Evolutionary conservation across 2,113 vertebrate genomes (phyloP).

Genomic region (Blennius ocellaris): DNA sequence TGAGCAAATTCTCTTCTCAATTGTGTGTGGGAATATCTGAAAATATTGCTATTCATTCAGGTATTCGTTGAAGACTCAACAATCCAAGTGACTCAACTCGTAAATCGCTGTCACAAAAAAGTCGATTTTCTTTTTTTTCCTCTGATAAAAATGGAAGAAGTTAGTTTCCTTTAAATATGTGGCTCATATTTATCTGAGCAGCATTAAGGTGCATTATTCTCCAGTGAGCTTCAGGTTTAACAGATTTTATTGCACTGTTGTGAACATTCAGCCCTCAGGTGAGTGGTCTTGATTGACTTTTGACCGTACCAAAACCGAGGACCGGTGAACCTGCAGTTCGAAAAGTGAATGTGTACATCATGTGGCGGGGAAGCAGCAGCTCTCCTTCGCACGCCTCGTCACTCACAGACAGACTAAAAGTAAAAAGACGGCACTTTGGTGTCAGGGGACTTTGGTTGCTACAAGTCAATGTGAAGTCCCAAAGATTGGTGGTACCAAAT

Average conservation of each 20-base stretch:
- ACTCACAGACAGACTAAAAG: background rate
- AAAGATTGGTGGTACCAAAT: conserved; percentile 22
- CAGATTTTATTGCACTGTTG: background rate
- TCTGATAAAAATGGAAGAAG: background rate
- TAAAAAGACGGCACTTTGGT: background rate
- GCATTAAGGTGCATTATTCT: background rate
- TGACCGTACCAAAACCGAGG: too few relatives aligned
- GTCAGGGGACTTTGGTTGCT: conserved; percentile 4
- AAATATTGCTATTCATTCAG: too few relatives aligned
- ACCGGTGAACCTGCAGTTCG: conserved; percentile 1
- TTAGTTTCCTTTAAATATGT: background rate
- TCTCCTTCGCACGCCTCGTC: background rate
- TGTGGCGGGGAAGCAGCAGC: conserved; percentile 2
- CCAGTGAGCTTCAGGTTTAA: background rate
- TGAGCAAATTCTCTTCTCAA: too few relatives aligned
- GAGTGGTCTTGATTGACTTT: background rate
- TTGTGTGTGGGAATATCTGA: too few relatives aligned
- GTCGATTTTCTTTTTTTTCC: background rate
- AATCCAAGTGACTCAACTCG: too few relatives aligned
- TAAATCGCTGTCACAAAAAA: background rate
- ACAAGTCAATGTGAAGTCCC: background rate
- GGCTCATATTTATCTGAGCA: background rate
- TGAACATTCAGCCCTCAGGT: background rate
- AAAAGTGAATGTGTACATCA: background rate
- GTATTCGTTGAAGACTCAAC: too few relatives aligned